Conservation (phyloP, 2,797 vertebrate species). For the Tinamus major region DNA sequence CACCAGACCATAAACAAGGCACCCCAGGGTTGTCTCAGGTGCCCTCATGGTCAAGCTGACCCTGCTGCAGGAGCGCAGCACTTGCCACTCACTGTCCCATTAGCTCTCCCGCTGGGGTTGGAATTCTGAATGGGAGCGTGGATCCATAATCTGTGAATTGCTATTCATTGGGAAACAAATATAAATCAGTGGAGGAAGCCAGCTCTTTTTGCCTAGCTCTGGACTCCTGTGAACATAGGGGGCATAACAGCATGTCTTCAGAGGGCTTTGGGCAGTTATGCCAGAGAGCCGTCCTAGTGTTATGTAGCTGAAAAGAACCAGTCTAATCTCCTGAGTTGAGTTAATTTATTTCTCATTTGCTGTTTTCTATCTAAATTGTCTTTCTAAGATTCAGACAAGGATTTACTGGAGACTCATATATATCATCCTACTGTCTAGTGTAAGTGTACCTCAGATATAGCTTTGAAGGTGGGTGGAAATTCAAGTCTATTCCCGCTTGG, state of each 20-base stretch:
- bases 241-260: rapidly evolving
- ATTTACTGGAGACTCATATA: not conserved
- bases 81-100: not conserved
- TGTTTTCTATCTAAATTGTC: not conserved
- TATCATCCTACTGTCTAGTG: not conserved
- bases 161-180: not conserved
- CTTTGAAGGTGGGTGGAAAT: not conserved
- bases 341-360: not conserved
- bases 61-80: rapidly evolving
- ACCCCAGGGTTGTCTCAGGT: not conserved
- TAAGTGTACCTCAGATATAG: not conserved
- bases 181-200: not conserved
- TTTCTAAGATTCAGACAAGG: not conserved
- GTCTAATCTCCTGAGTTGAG: not conserved
- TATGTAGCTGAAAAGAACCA: not conserved
- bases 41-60: not conserved
- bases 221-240: not conserved
- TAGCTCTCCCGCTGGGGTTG: not conserved
- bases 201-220: not conserved
- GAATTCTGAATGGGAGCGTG: not conserved
- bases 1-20: rapidly evolving
- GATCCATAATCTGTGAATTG: not conserved
- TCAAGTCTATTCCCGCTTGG: not conserved
- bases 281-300: not conserved
- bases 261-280: not conserved